These are phyloP conservation scores for Halocynthia aurantium DNA, from an alignment of 23 tunicate species.

Conservation along the genomic window DNA sequence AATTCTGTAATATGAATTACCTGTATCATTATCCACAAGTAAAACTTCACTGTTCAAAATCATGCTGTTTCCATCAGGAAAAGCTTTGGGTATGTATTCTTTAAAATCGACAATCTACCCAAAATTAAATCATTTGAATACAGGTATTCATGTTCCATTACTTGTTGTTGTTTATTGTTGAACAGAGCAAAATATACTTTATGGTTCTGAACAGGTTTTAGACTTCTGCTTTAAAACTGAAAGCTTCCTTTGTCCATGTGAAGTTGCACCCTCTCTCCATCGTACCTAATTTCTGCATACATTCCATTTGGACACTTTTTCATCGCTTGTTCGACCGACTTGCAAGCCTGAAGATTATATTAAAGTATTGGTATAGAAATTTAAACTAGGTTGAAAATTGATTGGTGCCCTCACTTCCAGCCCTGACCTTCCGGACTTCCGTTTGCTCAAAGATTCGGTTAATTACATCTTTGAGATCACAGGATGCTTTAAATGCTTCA, in stretches of 20 bases:
- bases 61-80: constrained; percentile 84
- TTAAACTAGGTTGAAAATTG: no score
- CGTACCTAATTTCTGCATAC: constrained; percentile 95
- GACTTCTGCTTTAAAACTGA: constrained; percentile 83
- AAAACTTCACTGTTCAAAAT: constrained; percentile 91
- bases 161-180: neutral
- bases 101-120: constrained; percentile 49
- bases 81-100: constrained; percentile 70
- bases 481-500: constrained; percentile 93
- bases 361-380: neutral
- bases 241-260: constrained; percentile 72
- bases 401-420: constrained; percentile 82
- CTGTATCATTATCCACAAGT: constrained; percentile 73
- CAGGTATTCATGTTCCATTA: neutral
- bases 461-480: constrained; percentile 76
- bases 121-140: neutral
- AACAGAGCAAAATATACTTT: constrained; percentile 22
- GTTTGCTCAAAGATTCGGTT: constrained; percentile 41
- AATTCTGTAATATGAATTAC: constrained; percentile 1
- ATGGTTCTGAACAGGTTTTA: constrained; percentile 72
- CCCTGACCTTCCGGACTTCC: constrained; percentile 48
- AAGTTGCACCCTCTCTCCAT: constrained; percentile 94
- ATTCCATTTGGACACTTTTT: constrained; percentile 94
- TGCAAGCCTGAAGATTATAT: constrained; percentile 42
- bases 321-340: constrained; percentile 95